Percentiles rank a stretch among this genome's conserved stretches.
These are phyloP conservation scores for Rachycentron canadum DNA, from an alignment of 2,797 vertebrate genomes.

Conservation along the genomic window DNA sequence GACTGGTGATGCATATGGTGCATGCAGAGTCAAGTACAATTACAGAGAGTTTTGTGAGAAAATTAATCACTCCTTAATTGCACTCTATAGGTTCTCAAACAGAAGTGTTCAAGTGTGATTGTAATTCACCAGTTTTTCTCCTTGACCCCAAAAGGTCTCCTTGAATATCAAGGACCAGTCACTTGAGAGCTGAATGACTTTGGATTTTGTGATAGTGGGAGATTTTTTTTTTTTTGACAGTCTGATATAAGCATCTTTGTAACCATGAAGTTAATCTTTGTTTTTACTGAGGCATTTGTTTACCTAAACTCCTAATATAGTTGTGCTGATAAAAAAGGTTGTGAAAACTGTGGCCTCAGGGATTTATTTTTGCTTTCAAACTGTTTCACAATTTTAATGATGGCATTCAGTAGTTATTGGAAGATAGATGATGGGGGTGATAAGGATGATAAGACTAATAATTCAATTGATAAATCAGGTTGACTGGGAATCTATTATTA, in stretches of 20 bases:
- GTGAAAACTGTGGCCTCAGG: slow-evolving; percentile 1
- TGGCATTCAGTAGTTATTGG: slow-evolving; percentile 63
- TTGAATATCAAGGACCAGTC: slow-evolving; percentile 40
- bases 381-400: slow-evolving; percentile 40
- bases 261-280: slow-evolving; percentile 5
- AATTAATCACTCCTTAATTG: slow-evolving; percentile 69
- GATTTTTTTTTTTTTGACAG: slow-evolving; percentile 5
- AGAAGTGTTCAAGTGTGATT: slow-evolving; percentile 50
- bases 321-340: slow-evolving; percentile 54
- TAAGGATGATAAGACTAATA: slow-evolving; percentile 76
- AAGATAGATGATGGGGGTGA: slow-evolving; percentile 66
- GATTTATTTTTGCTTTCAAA: slow-evolving; percentile 30
- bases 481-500: slow-evolving; percentile 80
- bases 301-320: slow-evolving; percentile 33
- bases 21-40: slow-evolving; percentile 48
- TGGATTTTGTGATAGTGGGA: slow-evolving; percentile 3
- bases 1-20: slow-evolving; percentile 27
- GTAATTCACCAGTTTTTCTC: slow-evolving; percentile 48
- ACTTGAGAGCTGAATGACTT: slow-evolving; percentile 19
- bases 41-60: slow-evolving; percentile 33
- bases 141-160: slow-evolving; percentile 59
- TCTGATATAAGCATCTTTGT: slow-evolving; percentile 12
- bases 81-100: slow-evolving; percentile 52
- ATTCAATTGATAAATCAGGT: slow-evolving; percentile 80
- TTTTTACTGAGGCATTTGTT: not conserved